phyloP scores from a whole-genome alignment of 2,797 vertebrate genomes.

The Gymnothorax reevesii region DNA sequence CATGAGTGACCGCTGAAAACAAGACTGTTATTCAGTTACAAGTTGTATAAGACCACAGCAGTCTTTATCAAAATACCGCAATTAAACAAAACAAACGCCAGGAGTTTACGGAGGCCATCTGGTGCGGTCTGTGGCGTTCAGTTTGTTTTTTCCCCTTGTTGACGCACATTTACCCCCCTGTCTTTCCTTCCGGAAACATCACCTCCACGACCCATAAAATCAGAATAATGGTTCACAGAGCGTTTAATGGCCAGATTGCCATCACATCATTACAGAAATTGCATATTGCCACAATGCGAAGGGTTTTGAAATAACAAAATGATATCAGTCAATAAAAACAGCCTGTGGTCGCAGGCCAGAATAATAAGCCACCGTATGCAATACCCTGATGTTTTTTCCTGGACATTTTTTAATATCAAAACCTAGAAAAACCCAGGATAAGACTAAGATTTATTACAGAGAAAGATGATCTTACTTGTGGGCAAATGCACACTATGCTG shows the following conservation, averaged over 20 bases:
- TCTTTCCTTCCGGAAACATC: neutral
- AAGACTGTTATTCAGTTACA: neutral
- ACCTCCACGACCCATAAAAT: neutral
- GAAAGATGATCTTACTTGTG: neutral
- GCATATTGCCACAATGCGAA: neutral
- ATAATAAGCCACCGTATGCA: neutral
- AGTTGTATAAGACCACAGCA: neutral
- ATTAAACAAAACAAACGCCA: conserved; percentile 19
- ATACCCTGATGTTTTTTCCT: neutral
- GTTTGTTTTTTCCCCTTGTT: neutral
- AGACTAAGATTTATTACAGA: neutral
- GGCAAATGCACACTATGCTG: neutral
- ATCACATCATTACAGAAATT: neutral
- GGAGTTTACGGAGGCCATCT: conserved; percentile 10
- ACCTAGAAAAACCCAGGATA: neutral
- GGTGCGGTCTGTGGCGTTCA: neutral
- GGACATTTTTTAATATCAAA: neutral
- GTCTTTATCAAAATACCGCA: neutral
- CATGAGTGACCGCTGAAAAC: neutral
- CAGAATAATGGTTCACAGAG: neutral
- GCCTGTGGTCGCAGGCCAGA: neutral
- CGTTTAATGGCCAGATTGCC: neutral
- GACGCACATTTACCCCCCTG: neutral
- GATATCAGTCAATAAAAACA: neutral
- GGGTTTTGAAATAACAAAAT: neutral